Base-by-base conservation (phyloP, 1,140 invertebrate genomes). In the Formica exsecta region DNA sequence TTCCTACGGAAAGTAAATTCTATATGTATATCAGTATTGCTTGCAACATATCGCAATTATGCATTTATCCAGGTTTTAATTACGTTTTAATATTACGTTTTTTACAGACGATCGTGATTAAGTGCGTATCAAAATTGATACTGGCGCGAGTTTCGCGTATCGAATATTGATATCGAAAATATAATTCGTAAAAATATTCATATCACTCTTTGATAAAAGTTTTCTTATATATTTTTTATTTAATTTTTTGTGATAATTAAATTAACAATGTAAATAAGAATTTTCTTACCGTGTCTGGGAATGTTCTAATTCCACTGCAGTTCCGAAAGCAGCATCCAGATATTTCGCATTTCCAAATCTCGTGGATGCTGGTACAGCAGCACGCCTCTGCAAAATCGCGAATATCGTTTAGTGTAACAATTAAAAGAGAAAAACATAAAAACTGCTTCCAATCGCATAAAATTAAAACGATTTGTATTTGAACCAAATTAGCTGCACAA, bases 261-360 rank as follows among this genome's bases (percentile, higher is more conserved):
- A 48, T 3, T 68, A 70, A 25, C 1, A 9, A 66, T n/a, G 8
- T 19, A 19, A 5, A 51, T 19, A 38, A 73, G 41, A 11, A 57
- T 64, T 87, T 71, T 36, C 38, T 88, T 93, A 94, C 93, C 93
- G 93, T 70, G 64, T 90, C 22, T 93, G 93, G 29, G 62, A 22
- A 44, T 71, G 36, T 85, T 92, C 89, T 32, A 89, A 83, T 79
- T 93, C 93, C 73, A 88, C 88, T 80, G 87, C 70, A 90, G 87
- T 85, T 89, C 89, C 89, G 38, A 90, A 89, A 68, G 87, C 79
- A 25, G 90, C 89, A 44, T 94, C 89, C 75, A 92, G 70, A 48
- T 91, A 91, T 75, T 87, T 91, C 6, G 85, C 51, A 22, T 68
- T 87, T 86, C 90, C 85, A 44, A 92, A 62, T 77, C 90, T 93